Conservation (phyloP, 2,797 vertebrate genomes). For the Lagorchestes hirsutus region DNA sequence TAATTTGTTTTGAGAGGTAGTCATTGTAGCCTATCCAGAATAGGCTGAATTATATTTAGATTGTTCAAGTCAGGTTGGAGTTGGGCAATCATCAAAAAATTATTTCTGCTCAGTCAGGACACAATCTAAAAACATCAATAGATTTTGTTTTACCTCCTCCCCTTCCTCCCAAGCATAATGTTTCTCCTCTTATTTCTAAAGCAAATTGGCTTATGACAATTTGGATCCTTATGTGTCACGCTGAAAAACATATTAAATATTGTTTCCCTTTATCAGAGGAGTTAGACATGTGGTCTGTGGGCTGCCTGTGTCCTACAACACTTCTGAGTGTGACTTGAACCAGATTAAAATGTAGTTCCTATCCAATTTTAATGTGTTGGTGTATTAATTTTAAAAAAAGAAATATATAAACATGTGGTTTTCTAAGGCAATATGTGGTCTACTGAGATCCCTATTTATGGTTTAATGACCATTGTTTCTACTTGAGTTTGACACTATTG, state of each 20-base stretch:
- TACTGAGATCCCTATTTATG: background rate
- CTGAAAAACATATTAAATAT: background rate
- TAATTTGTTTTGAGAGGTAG: background rate
- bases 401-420: background rate
- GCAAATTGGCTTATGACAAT: background rate
- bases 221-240: background rate
- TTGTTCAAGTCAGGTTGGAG: background rate
- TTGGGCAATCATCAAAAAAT: background rate
- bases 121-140: background rate
- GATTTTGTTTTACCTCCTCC: background rate
- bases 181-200: background rate
- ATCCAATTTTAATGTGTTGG: background rate
- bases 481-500: background rate
- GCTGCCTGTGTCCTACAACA: background rate
- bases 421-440: background rate
- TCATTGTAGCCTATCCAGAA: background rate
- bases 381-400: background rate
- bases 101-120: background rate
- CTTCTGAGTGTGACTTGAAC: background rate
- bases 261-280: background rate
- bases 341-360: background rate
- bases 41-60: background rate
- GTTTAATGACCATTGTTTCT: background rate
- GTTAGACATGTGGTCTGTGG: background rate
- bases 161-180: background rate